These are phyloP conservation scores for Gibbula magus DNA, from an alignment of 2,888 invertebrate species.

Conservation along the genomic window DNA sequence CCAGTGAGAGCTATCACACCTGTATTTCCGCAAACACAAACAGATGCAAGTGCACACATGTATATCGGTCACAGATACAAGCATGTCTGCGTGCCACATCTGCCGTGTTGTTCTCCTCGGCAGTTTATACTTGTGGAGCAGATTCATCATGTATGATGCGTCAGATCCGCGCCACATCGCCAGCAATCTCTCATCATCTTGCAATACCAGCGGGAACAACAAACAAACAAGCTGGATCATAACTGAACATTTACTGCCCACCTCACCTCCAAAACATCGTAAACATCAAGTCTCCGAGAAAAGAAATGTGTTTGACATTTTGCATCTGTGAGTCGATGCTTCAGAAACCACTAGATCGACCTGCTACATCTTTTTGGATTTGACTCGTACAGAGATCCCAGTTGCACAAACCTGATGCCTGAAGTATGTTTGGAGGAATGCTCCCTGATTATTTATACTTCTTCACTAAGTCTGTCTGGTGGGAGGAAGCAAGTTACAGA, in stretches of 20 bases:
- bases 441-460: background rate
- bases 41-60: too few species aligned
- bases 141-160: background rate
- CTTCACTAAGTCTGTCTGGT: background rate
- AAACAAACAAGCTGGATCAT: background rate
- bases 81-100: too few species aligned
- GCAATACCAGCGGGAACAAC: background rate
- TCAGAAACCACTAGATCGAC: too few species aligned
- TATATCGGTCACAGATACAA: too few species aligned
- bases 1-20: too few species aligned
- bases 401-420: background rate
- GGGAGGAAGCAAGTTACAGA: background rate
- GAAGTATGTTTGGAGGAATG: background rate
- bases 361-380: too few species aligned
- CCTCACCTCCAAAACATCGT: background rate
- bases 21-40: too few species aligned
- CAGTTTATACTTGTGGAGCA: background rate
- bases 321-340: background rate
- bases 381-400: too few species aligned
- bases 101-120: too few species aligned
- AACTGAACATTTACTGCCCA: background rate
- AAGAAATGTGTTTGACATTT: background rate
- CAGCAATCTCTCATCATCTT: background rate
- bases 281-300: background rate
- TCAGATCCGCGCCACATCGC: background rate